These are phyloP conservation scores for Rhamnusium bicolor DNA, from an alignment of 2,888 invertebrate species.

Conservation along the genomic window DNA sequence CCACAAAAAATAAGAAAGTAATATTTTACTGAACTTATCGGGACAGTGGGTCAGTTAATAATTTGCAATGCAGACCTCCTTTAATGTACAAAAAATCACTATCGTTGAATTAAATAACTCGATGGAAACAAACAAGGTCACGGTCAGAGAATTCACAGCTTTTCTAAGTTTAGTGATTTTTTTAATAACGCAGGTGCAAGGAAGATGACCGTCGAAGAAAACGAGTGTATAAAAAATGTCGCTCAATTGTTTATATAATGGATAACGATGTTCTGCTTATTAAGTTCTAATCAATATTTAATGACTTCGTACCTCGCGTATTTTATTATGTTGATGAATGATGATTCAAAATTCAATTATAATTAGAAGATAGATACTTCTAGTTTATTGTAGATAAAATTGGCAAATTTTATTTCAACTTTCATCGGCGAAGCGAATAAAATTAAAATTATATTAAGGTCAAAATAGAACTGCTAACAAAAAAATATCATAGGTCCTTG, in stretches of 20 bases:
- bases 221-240: not conserved
- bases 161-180: not conserved
- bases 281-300: not conserved
- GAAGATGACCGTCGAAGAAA: not conserved
- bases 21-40: not conserved
- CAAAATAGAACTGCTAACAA: not conserved
- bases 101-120: not conserved
- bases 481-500: too few relatives aligned
- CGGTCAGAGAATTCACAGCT: not conserved
- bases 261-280: too few relatives aligned
- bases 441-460: not conserved
- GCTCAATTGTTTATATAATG: not conserved
- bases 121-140: not conserved
- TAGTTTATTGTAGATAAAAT: too few relatives aligned
- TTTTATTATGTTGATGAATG: not conserved
- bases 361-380: too few relatives aligned
- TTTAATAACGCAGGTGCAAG: not conserved
- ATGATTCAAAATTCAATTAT: not conserved
- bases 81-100: not conserved
- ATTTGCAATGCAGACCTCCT: not conserved
- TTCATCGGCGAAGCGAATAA: not conserved
- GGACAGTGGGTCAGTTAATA: constrained; percentile 7
- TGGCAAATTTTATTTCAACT: not conserved
- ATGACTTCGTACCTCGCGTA: too few relatives aligned
- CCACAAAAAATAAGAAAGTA: constrained; percentile 15